Percentiles rank a stretch among this genome's conserved stretches.
phyloP scores from a whole-genome alignment of 2,888 invertebrate genomes.

The Phanerotoma sp. region DNA sequence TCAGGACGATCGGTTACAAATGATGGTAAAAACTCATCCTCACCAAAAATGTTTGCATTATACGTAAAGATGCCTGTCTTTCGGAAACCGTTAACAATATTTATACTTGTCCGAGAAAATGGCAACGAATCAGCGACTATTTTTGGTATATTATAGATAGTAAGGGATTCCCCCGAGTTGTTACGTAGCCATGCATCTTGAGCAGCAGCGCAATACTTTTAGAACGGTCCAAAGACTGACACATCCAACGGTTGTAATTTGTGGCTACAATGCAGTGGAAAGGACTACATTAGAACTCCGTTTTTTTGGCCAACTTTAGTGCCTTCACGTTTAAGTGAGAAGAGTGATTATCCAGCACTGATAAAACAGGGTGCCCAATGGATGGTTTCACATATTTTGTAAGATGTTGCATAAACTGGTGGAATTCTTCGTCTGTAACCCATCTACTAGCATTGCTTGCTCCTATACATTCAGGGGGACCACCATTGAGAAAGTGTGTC shows the following conservation, averaged over 20 bases:
- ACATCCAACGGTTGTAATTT: constrained; percentile 46
- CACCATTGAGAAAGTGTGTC: constrained; percentile 14
- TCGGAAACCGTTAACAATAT: constrained; percentile 10
- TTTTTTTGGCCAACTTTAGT: constrained; percentile 41
- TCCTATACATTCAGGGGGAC: constrained; percentile 27
- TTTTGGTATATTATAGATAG: constrained; percentile 53
- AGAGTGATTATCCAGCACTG: constrained; percentile 34
- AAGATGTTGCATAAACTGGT: constrained; percentile 30
- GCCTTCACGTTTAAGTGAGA: constrained; percentile 31
- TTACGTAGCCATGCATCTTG: constrained; percentile 43
- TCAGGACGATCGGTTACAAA: constrained; percentile 11
- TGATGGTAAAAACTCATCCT: constrained; percentile 14
- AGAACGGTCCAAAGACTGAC: constrained; percentile 36
- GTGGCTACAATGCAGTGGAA: constrained; percentile 48
- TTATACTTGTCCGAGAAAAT: constrained; percentile 29
- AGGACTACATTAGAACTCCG: constrained; percentile 43
- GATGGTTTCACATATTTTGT: constrained; percentile 24
- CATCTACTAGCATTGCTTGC: constrained; percentile 30
- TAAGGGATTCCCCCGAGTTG: constrained; percentile 51
- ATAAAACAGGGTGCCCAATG: constrained; percentile 21
- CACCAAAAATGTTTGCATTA: constrained; percentile 15
- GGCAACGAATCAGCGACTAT: constrained; percentile 46
- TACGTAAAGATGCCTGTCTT: constrained; percentile 15
- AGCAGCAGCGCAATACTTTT: constrained; percentile 30
- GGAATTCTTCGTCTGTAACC: constrained; percentile 29